Percentiles rank a stretch among this genome's conserved stretches.
Conservation (phyloP, 2,797 vertebrate genomes). For the Bufotes viridis region DNA sequence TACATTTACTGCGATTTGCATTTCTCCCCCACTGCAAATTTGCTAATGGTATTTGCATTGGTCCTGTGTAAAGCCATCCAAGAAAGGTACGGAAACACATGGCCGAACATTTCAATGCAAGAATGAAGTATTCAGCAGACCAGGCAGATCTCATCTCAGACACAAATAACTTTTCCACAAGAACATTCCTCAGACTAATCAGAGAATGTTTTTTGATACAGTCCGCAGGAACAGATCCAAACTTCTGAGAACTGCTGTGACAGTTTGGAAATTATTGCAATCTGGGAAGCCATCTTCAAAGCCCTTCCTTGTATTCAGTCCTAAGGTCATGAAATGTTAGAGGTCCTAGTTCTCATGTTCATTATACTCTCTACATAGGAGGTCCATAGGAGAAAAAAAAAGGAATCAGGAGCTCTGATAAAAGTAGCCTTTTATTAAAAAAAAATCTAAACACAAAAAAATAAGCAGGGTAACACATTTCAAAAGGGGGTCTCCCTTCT, state of each 20-base stretch:
- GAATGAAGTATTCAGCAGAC: not conserved
- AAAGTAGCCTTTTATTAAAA: no score
- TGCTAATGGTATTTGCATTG: slow-evolving; percentile 20
- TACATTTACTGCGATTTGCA: not conserved
- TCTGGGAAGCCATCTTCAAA: slow-evolving; percentile 16
- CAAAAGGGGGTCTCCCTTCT: no score
- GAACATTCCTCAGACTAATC: slow-evolving; percentile 7
- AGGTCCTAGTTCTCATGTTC: not conserved
- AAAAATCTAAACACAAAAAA: no score
- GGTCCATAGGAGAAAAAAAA: not conserved
- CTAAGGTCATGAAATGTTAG: not conserved
- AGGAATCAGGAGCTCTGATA: no score
- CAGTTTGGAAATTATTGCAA: not conserved
- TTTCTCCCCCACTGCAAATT: not conserved
- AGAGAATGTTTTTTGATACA: slow-evolving; percentile 7
- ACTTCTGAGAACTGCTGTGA: not conserved
- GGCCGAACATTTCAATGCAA: slow-evolving; percentile 20
- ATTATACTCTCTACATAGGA: not conserved
- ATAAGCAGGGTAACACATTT: no score
- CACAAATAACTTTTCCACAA: slow-evolving; percentile 43
- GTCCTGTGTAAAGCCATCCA: not conserved
- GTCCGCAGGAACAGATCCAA: not conserved
- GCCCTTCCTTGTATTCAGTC: not conserved
- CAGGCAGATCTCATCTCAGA: slow-evolving; percentile 32
- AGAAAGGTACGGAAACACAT: not conserved